These are phyloP conservation scores for Thymelicus acteon DNA, from an alignment of 2,888 invertebrate genomes.

Conservation along the genomic window DNA sequence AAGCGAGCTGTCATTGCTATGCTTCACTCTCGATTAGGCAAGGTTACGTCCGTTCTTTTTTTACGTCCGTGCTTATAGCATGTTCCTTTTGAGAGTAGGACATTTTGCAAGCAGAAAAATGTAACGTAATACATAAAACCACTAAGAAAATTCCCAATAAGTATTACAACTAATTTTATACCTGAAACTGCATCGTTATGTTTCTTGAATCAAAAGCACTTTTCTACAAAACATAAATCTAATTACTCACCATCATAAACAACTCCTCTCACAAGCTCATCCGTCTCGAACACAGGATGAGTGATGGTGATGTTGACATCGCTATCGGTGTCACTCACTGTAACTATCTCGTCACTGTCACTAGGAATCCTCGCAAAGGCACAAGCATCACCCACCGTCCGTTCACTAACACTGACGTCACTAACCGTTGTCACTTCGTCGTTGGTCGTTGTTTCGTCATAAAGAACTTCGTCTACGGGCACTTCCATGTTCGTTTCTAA, in stretches of 20 bases:
- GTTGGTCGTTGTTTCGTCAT: slow-evolving; percentile 62
- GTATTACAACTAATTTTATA: too few species aligned
- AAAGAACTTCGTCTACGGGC: slow-evolving; percentile 52
- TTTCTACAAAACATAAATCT: not conserved
- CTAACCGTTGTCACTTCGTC: slow-evolving; percentile 58
- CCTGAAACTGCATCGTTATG: too few species aligned
- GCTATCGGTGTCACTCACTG: slow-evolving; percentile 70
- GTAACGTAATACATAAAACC: too few species aligned
- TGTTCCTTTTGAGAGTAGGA: too few species aligned
- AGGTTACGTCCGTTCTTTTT: too few species aligned
- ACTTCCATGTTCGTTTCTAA: slow-evolving; percentile 44
- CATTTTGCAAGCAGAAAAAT: too few species aligned
- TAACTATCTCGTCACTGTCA: slow-evolving; percentile 74
- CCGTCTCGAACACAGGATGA: slow-evolving; percentile 81
- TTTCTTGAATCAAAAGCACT: too few species aligned
- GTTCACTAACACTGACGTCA: slow-evolving; percentile 53
- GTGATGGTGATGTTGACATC: slow-evolving; percentile 79
- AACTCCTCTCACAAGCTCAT: slow-evolving; percentile 80
- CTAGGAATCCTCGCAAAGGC: slow-evolving; percentile 73
- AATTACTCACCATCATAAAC: slow-evolving; percentile 82
- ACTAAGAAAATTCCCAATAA: too few species aligned
- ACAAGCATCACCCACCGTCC: slow-evolving; percentile 67
- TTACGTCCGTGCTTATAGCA: too few species aligned
- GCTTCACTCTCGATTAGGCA: too few species aligned
- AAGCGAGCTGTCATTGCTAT: too few species aligned